A percentile compares a stretch with the other conserved stretches of the same genome.
phyloP scores from a whole-genome alignment of 2,888 invertebrate species.

The Ochropleura plecta region DNA sequence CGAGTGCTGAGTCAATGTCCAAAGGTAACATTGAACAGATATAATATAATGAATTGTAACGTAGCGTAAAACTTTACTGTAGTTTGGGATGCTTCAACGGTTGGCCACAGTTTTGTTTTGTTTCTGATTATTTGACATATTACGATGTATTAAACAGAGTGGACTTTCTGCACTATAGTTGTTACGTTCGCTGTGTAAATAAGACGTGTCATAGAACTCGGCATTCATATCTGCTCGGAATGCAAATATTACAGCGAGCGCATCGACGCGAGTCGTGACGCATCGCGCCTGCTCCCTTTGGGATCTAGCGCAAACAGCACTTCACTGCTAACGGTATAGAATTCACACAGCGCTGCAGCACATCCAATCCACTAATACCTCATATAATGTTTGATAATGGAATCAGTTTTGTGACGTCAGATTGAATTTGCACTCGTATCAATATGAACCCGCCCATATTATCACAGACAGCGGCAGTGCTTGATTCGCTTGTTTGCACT shows the following conservation, averaged over 20 bases:
- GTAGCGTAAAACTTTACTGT: too few species aligned
- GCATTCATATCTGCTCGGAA: constrained; percentile 58
- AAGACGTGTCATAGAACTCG: constrained; percentile 57
- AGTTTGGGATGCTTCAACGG: too few species aligned
- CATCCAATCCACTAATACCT: constrained; percentile 36
- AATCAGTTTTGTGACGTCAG: constrained; percentile 48
- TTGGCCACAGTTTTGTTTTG: background rate
- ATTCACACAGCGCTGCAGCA: constrained; percentile 18
- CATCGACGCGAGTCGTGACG: constrained; percentile 31
- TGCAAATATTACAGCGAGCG: constrained; percentile 58
- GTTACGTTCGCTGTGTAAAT: constrained; percentile 31
- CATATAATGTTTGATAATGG: constrained; percentile 30
- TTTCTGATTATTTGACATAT: background rate
- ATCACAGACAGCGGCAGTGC: background rate
- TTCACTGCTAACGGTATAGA: background rate
- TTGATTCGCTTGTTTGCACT: constrained; percentile 5
- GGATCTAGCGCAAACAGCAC: constrained; percentile 46
- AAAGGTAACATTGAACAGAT: too few species aligned
- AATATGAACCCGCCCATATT: constrained; percentile 7
- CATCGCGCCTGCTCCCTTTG: constrained; percentile 26
- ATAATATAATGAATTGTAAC: too few species aligned
- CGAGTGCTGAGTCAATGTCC: too few species aligned
- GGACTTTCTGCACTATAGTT: constrained; percentile 22
- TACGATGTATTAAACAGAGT: background rate
- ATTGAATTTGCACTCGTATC: constrained; percentile 22